Evolutionary conservation across 2,888 invertebrate genomes (phyloP), one percentile per base, ranked within the genome.

Genomic region (Rugalucina vietnamica): DNA sequence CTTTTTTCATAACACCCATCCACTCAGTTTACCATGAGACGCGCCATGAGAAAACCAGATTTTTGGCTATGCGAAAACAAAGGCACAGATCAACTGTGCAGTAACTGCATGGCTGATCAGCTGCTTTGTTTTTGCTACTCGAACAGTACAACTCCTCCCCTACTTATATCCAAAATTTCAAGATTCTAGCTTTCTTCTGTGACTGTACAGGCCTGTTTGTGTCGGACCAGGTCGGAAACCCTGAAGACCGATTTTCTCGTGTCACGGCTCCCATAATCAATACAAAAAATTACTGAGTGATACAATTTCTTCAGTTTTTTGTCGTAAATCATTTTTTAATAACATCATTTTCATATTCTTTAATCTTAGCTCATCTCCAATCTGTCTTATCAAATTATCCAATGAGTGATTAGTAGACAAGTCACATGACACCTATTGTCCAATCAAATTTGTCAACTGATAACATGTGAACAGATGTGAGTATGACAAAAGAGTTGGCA

Each of bases 401-500:
- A 65, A 65, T 65, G 65, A 65, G 18, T 65, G 65, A 65, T 29
- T 8, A 65, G 34, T 34, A 65, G 65, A 65, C 34, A 65, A 34
- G 65, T 65, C 65, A 65, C 65, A 65, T 65, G 65, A 29, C 34
- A 34, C 65, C 65, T 34, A 65, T 65, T 65, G 65, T 65, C 65
- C 65, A 65, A 65, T 65, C 65, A 65, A 65, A 65, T 65, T 65
- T 65, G 65, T 65, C 65, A 65, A 65, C 18, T 18, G 34, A 2
- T 65, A 65, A 65, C 65, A 65, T 65, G 65, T 18, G 65, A 65
- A 65, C 65, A 65, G 65, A 65, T 65, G 65, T 65, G 65, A 29
- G 21, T 65, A 24, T 65, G 65, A 65, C 65, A 65, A 65, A 65
- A 65, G 65, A 65, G 65, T 12, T 34, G 34, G 65, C 65, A 65